phyloP scores from a whole-genome alignment of 2,113 vertebrate genomes.

The Stictonetta naevosa region DNA sequence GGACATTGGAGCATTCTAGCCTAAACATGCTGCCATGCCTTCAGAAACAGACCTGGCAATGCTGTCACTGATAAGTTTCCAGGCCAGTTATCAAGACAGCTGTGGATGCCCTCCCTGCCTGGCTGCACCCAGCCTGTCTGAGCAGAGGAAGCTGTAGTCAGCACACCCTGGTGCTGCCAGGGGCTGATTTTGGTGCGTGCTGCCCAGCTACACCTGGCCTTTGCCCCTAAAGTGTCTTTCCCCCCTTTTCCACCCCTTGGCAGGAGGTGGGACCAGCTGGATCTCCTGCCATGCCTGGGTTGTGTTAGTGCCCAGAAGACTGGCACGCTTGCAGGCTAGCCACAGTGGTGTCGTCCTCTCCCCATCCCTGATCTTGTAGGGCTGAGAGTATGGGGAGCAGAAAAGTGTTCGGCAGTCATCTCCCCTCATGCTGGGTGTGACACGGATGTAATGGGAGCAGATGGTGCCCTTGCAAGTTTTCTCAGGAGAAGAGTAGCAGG shows the following conservation, averaged over 20 bases:
- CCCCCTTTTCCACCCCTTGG: not conserved
- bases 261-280: not conserved
- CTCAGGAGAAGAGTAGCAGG: not conserved
- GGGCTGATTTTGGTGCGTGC: too few relatives aligned
- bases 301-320: too few relatives aligned
- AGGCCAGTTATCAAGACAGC: not conserved
- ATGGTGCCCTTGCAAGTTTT: not conserved
- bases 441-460: not conserved
- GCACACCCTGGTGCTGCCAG: not conserved
- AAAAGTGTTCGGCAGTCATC: not conserved
- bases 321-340: not conserved
- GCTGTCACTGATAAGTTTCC: not conserved
- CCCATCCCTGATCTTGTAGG: not conserved
- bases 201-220: not conserved
- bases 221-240: not conserved
- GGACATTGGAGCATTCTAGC: not conserved
- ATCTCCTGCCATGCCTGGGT: too few relatives aligned
- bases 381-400: not conserved
- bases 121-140: not conserved
- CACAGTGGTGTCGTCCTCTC: not conserved
- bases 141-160: not conserved
- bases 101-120: not conserved
- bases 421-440: not conserved
- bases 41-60: not conserved
- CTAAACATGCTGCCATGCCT: not conserved